These are phyloP conservation scores for Gymnocephalus cernua DNA, from an alignment of 2,113 vertebrate species.

Conservation along the genomic window DNA sequence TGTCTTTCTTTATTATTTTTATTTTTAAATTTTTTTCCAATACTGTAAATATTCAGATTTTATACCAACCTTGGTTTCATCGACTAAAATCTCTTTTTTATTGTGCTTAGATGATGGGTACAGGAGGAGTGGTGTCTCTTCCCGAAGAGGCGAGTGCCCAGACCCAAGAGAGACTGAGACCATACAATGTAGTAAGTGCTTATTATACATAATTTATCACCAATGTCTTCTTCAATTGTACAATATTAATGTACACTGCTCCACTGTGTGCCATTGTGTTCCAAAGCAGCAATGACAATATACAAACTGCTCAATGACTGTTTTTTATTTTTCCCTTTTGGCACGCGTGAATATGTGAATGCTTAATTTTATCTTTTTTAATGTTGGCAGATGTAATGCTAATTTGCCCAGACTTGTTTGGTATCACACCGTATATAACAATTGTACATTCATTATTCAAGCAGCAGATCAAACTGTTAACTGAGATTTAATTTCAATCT, in stretches of 20 bases:
- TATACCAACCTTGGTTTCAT: constrained; percentile 14
- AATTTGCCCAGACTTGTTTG: constrained; percentile 28
- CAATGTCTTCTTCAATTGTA: constrained; percentile 79
- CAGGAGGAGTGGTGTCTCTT: constrained; percentile 79
- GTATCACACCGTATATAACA: not conserved
- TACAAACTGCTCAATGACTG: constrained; percentile 73
- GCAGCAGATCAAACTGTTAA: constrained; percentile 31
- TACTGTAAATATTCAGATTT: constrained; percentile 20
- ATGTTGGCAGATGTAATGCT: constrained; percentile 16
- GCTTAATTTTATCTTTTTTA: constrained; percentile 51
- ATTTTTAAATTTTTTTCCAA: not conserved
- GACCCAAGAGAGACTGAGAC: constrained; percentile 77
- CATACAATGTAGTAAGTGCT: constrained; percentile 82
- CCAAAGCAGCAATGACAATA: constrained; percentile 74
- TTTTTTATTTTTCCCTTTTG: constrained; percentile 70
- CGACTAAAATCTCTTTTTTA: constrained; percentile 52
- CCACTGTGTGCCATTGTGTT: constrained; percentile 61
- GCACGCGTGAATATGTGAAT: constrained; percentile 65
- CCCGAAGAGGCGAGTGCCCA: constrained; percentile 78
- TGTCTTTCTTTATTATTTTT: not conserved
- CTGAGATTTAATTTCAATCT: constrained; percentile 54
- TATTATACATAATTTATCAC: constrained; percentile 79
- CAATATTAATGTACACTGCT: constrained; percentile 78
- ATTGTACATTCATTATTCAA: constrained; percentile 59
- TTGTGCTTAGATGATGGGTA: constrained; percentile 83